Conservation (phyloP, 2,797 vertebrate genomes). For the Cuniculus paca region DNA sequence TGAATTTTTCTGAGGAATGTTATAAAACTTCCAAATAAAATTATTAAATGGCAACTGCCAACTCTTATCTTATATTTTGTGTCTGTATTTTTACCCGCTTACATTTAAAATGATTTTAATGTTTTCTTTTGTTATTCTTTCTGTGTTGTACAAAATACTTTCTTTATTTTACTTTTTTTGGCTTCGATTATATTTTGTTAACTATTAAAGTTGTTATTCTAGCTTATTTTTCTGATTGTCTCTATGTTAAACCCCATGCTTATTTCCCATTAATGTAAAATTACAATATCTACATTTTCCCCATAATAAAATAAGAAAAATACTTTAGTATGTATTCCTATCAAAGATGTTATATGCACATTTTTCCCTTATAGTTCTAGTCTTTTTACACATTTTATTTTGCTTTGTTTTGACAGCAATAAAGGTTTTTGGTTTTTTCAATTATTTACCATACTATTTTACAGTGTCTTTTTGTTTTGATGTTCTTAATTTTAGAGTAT, state of each 20-base stretch:
- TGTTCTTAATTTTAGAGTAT: background rate
- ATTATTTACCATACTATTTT: too few relatives aligned
- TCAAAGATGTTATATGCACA: background rate
- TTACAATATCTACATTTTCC: background rate
- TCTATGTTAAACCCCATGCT: background rate
- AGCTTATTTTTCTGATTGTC: background rate
- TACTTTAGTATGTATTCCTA: background rate
- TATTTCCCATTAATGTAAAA: background rate
- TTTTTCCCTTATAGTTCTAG: background rate
- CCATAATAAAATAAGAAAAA: background rate
- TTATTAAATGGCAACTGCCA: background rate
- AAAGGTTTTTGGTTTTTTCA: background rate
- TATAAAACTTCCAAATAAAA: background rate
- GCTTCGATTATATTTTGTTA: background rate
- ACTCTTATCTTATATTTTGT: background rate
- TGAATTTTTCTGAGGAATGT: background rate
- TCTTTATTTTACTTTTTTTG: background rate
- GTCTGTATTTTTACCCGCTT: background rate
- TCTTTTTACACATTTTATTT: background rate
- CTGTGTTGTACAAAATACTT: background rate
- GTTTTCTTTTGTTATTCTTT: background rate
- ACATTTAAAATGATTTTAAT: background rate
- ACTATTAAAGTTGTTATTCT: background rate
- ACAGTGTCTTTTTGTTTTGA: background rate
- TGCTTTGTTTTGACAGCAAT: background rate